Evolutionary conservation across 2,113 vertebrate species (phyloP), one percentile per base, ranked within the genome.

Genomic region (Chionodraco myersi): DNA sequence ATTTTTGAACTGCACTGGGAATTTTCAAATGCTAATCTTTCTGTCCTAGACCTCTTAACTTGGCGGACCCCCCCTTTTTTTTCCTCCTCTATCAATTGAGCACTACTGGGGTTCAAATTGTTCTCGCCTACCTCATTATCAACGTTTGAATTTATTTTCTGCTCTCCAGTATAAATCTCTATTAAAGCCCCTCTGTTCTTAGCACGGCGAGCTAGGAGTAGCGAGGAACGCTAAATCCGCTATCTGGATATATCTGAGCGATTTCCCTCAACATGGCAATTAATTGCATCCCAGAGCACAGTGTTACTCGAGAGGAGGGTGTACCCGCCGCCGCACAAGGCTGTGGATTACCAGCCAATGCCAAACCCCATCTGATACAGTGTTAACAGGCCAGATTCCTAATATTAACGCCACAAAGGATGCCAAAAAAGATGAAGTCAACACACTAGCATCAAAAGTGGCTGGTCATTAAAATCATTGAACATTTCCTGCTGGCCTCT

Each of bases 61-160:
- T 95, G 89, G 91, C 78, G 77, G 92, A 95, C 36, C 36, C 36
- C 36, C 36, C 36, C 36, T 41, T 49, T 68, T 74, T 90, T 70
- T 63, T 30, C 70, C 86, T 92, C 85, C 85, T 86, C 71, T 94
- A 87, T 92, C 92, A 94, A 91, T 93, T 95, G 91, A 94, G 91
- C 91, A 92, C 93, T 86, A 91, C 92, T 92, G 93, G 93, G 92
- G 93, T 96, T 96, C 93, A 96, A 95, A 95, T 94, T 94, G 91
- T 95, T 94, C 94, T 96, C 88, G 91, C 92, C 93, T 93, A 92
- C 91, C 95, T 97, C 95, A 96, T 97, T 96, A 96, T 96, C 93
- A 95, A 80, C 58, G 78, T 91, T 96, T 95, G 91, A 95, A 93
- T 92, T 93, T 89, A 93, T 91, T 91, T 94, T 94, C 88, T 87